phyloP scores from a whole-genome alignment of 2,797 vertebrate genomes.

The Falco biarmicus region DNA sequence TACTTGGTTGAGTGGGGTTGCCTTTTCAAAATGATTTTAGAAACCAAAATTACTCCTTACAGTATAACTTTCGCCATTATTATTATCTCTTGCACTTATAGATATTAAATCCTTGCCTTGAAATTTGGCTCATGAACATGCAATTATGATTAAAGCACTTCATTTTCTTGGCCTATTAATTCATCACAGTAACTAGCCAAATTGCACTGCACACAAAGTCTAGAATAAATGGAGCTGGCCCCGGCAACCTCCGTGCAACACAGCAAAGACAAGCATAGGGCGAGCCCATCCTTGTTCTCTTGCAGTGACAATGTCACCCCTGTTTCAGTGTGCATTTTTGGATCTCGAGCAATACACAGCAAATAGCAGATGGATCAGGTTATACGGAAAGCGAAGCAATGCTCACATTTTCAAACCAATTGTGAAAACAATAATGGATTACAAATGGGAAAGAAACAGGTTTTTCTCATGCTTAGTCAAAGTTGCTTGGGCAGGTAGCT shows the following conservation, averaged over 20 bases:
- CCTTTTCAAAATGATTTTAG: conserved; percentile 13
- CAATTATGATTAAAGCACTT: conserved; percentile 32
- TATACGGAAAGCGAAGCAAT: background rate
- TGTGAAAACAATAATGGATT: background rate
- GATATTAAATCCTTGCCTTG: conserved; percentile 17
- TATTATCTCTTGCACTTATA: conserved; percentile 25
- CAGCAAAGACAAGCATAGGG: background rate
- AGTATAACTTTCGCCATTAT: conserved; percentile 19
- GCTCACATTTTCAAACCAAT: background rate
- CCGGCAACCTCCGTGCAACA: background rate
- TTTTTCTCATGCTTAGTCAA: background rate
- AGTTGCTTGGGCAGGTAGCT: background rate
- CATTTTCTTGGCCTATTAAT: background rate
- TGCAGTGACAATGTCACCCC: background rate
- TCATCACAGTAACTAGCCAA: background rate
- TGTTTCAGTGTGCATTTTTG: background rate
- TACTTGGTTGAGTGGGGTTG: background rate
- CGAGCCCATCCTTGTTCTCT: background rate
- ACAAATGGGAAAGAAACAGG: background rate
- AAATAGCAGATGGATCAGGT: background rate
- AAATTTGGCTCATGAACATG: conserved; percentile 6
- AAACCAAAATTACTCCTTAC: conserved; percentile 6
- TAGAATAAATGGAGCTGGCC: background rate
- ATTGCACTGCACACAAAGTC: background rate
- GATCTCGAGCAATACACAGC: background rate